These are phyloP conservation scores for Chrysemys picta DNA, from an alignment of 2,113 vertebrate species.

Conservation along the genomic window DNA sequence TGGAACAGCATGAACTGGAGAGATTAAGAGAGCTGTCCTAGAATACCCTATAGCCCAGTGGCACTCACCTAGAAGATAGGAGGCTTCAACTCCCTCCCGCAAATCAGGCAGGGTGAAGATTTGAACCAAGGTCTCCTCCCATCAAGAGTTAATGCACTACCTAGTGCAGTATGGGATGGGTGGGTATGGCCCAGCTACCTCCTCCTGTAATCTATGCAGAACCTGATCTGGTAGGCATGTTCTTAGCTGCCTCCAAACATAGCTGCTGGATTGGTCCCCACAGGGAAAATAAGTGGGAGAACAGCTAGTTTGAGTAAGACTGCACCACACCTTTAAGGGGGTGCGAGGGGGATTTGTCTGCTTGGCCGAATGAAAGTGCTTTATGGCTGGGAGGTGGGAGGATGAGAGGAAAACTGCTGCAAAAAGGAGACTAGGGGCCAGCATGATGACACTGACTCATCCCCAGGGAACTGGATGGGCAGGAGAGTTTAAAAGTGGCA, in stretches of 20 bases:
- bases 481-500: no score
- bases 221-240: not conserved
- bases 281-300: not conserved
- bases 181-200: no score
- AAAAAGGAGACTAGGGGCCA: no score
- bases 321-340: no score
- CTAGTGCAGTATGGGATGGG: not conserved
- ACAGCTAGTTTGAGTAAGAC: not conserved
- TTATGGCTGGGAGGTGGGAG: no score
- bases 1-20: not conserved
- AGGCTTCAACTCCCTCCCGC: not conserved
- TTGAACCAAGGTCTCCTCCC: not conserved
- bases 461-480: no score
- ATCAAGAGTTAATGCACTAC: not conserved
- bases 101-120: no score
- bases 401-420: no score
- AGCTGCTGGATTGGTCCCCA: not conserved
- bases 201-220: not conserved
- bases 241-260: not conserved
- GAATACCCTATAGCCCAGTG: not conserved
- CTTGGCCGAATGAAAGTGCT: no score
- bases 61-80: not conserved
- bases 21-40: not conserved
- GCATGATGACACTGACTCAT: no score
- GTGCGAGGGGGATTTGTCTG: no score